These are phyloP conservation scores for Darevskia mixta DNA, from an alignment of 2,797 vertebrate genomes.

Conservation along the genomic window DNA sequence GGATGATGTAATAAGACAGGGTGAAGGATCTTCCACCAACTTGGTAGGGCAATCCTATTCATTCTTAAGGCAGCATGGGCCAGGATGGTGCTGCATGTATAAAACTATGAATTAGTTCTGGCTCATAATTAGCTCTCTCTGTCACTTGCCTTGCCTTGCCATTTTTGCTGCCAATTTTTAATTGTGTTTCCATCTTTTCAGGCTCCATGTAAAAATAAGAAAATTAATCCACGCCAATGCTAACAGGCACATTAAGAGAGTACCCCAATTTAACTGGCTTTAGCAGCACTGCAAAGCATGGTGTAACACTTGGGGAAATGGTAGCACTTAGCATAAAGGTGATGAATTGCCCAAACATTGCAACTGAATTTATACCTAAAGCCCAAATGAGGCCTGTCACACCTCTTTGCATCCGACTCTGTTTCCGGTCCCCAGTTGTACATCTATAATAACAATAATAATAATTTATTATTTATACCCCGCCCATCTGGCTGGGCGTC, in stretches of 20 bases:
- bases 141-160: neutral
- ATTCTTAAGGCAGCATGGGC: neutral
- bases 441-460: too few species aligned
- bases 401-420: neutral
- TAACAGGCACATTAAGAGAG: neutral
- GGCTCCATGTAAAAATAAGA: slow-evolving; percentile 6
- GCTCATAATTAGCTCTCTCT: neutral
- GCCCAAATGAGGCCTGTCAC: neutral
- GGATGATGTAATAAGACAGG: too few species aligned
- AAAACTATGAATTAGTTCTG: neutral
- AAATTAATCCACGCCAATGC: neutral
- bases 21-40: neutral
- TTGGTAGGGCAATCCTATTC: neutral
- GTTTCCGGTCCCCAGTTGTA: neutral
- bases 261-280: neutral
- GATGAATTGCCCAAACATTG: neutral
- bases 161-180: neutral
- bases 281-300: neutral
- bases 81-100: neutral
- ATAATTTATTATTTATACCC: too few species aligned
- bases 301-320: neutral
- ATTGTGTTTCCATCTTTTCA: slow-evolving; percentile 1
- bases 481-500: too few species aligned
- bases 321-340: neutral
- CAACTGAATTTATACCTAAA: neutral